Percentiles rank a stretch among this genome's conserved stretches.
Evolutionary conservation across 2,797 vertebrate genomes (phyloP).

Genomic region (Tapirus indicus): DNA sequence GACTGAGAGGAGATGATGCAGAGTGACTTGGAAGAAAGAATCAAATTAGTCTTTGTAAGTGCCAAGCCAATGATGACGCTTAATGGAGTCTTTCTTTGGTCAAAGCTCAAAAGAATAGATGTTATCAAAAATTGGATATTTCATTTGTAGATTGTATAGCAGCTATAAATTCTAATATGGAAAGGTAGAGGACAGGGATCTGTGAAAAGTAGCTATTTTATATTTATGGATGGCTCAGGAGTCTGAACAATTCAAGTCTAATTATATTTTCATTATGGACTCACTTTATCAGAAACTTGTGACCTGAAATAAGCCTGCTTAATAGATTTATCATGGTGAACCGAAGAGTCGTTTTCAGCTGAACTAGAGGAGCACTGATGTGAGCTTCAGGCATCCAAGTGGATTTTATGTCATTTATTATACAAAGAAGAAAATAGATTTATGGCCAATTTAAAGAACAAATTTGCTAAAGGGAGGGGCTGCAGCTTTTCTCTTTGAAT

Average conservation of each 20-base stretch:
- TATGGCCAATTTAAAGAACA: not conserved
- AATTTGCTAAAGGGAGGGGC: not conserved
- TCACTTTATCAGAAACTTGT: slow-evolving; percentile 70
- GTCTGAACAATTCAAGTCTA: slow-evolving; percentile 68
- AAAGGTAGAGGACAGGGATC: not conserved
- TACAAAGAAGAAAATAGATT: slow-evolving; percentile 45
- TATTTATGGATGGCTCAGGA: slow-evolving; percentile 65
- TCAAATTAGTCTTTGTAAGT: not conserved
- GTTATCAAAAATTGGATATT: not conserved
- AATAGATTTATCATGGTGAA: slow-evolving; percentile 68
- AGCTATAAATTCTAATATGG: slow-evolving; percentile 52
- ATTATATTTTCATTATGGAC: slow-evolving; percentile 76
- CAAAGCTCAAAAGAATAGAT: slow-evolving; percentile 26
- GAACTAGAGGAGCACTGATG: slow-evolving; percentile 41
- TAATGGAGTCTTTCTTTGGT: not conserved
- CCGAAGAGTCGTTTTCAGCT: slow-evolving; percentile 53
- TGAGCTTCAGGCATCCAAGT: slow-evolving; percentile 50
- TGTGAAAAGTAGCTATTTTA: slow-evolving; percentile 52
- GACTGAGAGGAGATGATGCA: not conserved
- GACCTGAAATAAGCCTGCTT: slow-evolving; percentile 63
- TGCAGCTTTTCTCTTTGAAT: not conserved
- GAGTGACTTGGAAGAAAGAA: not conserved
- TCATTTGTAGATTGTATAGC: not conserved
- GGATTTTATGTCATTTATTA: slow-evolving; percentile 42
- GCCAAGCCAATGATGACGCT: not conserved